These are phyloP conservation scores for Physocephala rufipes DNA, from an alignment of 2,888 invertebrate species.

Conservation along the genomic window DNA sequence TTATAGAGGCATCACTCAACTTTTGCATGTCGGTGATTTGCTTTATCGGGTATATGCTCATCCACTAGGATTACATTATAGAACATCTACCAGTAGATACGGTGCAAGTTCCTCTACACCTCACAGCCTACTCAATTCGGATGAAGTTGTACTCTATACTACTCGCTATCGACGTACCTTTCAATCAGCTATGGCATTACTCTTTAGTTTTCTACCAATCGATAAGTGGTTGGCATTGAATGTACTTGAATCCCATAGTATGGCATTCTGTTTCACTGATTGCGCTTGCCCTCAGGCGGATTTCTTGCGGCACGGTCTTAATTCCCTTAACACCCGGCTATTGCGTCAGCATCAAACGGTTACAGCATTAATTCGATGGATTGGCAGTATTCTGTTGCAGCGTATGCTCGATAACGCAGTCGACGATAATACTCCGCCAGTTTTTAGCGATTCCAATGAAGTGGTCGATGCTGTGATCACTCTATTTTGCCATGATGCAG, in stretches of 20 bases:
- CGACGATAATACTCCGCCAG: not conserved
- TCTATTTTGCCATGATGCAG: slow-evolving; percentile 82
- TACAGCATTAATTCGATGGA: slow-evolving; percentile 72
- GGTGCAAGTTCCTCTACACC: slow-evolving; percentile 57
- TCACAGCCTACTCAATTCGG: slow-evolving; percentile 63
- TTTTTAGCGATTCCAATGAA: slow-evolving; percentile 71
- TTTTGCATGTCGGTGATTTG: slow-evolving; percentile 79
- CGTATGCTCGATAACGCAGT: slow-evolving; percentile 66
- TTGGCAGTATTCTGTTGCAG: slow-evolving; percentile 74
- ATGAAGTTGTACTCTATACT: slow-evolving; percentile 77
- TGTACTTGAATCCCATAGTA: slow-evolving; percentile 80
- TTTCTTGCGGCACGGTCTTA: slow-evolving; percentile 66
- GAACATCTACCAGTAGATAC: slow-evolving; percentile 50
- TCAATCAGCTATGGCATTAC: slow-evolving; percentile 85
- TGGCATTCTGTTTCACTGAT: slow-evolving; percentile 85
- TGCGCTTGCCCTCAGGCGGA: slow-evolving; percentile 77
- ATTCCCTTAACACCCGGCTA: slow-evolving; percentile 71
- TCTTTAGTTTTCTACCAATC: slow-evolving; percentile 76
- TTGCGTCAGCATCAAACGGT: slow-evolving; percentile 78
- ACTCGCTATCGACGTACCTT: slow-evolving; percentile 90
- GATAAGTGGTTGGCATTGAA: slow-evolving; percentile 74
- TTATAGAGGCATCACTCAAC: slow-evolving; percentile 78
- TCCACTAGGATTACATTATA: slow-evolving; percentile 59
- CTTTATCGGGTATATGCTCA: slow-evolving; percentile 71
- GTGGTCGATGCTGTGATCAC: slow-evolving; percentile 82